phyloP scores from a whole-genome alignment of 2,113 vertebrate genomes.

The Vicugna pacos region DNA sequence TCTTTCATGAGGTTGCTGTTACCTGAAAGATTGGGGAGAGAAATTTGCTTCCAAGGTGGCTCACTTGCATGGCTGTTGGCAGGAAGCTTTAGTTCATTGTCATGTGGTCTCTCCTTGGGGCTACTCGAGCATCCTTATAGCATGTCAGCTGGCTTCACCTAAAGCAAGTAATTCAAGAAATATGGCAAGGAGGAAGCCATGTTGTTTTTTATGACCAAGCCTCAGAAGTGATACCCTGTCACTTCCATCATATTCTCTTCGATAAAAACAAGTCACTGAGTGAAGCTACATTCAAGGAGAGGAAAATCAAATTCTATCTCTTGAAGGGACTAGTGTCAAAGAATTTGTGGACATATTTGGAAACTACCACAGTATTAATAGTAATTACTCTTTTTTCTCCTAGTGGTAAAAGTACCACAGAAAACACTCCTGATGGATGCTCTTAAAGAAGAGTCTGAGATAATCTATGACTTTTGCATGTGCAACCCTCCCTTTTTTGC shows the following conservation, averaged over 20 bases:
- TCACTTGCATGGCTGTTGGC: background rate
- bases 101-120: background rate
- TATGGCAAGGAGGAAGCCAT: background rate
- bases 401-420: conserved; percentile 99
- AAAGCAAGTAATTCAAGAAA: background rate
- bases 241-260: background rate
- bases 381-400: conserved; percentile 66
- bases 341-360: conserved; percentile 29
- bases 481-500: conserved; percentile 99
- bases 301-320: background rate
- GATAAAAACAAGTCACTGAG: background rate
- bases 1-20: background rate
- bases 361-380: background rate
- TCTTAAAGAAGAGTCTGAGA: conserved; percentile 96
- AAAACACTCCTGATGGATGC: conserved; percentile 99
- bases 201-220: background rate
- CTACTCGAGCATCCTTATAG: background rate
- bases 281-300: background rate
- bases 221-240: background rate
- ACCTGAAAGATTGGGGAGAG: background rate
- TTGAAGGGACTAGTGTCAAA: background rate
- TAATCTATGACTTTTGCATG: conserved; percentile 99
- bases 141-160: background rate
- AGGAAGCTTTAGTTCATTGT: background rate
- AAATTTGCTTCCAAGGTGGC: conserved; percentile 12